phyloP scores from a whole-genome alignment of 2,888 invertebrate genomes.

The Andrena hattorfiana region DNA sequence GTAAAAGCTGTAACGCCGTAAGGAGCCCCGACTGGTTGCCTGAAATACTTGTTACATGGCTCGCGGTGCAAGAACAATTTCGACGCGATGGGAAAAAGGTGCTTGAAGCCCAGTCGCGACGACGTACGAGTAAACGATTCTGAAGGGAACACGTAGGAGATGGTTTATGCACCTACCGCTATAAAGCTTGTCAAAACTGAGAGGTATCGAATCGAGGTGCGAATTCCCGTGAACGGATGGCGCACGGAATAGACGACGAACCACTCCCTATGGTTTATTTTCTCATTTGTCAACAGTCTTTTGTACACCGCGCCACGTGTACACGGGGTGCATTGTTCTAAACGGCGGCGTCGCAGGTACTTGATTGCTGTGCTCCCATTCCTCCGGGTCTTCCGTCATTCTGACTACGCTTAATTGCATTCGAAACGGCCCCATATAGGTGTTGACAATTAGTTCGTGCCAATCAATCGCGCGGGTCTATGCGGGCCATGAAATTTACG shows the following conservation, averaged over 20 bases:
- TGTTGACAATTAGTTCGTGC: constrained; percentile 35
- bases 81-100: too few species aligned
- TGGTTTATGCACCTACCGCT: constrained; percentile 10
- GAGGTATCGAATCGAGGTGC: background rate
- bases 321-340: constrained; percentile 1
- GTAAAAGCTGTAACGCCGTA: background rate
- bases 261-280: constrained; percentile 24
- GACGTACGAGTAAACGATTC: constrained; percentile 5
- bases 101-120: too few species aligned
- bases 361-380: constrained; percentile 8
- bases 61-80: too few species aligned
- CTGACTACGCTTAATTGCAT: constrained; percentile 40
- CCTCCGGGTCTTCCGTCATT: constrained; percentile 28
- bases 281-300: constrained; percentile 23
- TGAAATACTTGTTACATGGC: too few species aligned
- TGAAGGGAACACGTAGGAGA: background rate
- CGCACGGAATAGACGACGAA: constrained; percentile 8
- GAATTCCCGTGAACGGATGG: background rate
- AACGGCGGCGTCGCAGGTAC: constrained; percentile 5
- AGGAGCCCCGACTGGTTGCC: too few species aligned
- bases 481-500: constrained; percentile 8
- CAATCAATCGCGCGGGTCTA: constrained; percentile 19
- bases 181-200: constrained; percentile 1
- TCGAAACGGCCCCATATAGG: constrained; percentile 26
- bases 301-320: background rate